phyloP scores from a whole-genome alignment of 2,113 vertebrate species.

The Stegostoma tigrinum region DNA sequence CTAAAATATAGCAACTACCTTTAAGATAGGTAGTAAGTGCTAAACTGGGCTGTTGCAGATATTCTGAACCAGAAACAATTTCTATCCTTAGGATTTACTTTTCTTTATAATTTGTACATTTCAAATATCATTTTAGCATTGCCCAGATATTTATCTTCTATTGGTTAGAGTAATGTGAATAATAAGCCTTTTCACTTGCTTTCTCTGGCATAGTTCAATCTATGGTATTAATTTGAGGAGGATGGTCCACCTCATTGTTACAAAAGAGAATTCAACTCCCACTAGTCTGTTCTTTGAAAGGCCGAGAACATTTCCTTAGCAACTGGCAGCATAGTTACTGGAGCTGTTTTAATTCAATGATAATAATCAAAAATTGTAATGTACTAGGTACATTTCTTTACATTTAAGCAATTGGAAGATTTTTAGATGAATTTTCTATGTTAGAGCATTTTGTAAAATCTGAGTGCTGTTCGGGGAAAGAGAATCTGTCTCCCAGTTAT shows the following conservation, averaged over 20 bases:
- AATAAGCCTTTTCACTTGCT: not conserved
- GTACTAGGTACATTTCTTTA: not conserved
- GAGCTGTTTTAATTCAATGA: not conserved
- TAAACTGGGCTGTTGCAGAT: not conserved
- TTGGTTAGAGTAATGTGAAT: not conserved
- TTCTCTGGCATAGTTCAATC: not conserved
- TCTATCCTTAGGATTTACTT: not conserved
- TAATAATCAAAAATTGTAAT: not conserved
- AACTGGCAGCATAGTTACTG: not conserved
- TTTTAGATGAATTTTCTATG: not conserved
- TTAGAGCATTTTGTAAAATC: not conserved
- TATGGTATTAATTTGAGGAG: not conserved
- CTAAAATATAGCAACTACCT: not conserved
- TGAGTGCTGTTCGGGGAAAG: not conserved
- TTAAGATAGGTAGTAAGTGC: not conserved
- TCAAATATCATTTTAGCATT: not conserved
- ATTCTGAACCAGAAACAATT: not conserved
- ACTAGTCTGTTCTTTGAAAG: not conserved
- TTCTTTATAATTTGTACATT: not conserved
- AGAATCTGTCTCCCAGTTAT: not conserved
- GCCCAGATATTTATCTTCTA: not conserved
- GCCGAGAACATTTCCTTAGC: not conserved
- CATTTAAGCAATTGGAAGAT: not conserved
- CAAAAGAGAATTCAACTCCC: not conserved
- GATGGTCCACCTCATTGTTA: not conserved